Base-by-base conservation (phyloP, 2,797 vertebrate species). In the Kryptopterus vitreolus region DNA sequence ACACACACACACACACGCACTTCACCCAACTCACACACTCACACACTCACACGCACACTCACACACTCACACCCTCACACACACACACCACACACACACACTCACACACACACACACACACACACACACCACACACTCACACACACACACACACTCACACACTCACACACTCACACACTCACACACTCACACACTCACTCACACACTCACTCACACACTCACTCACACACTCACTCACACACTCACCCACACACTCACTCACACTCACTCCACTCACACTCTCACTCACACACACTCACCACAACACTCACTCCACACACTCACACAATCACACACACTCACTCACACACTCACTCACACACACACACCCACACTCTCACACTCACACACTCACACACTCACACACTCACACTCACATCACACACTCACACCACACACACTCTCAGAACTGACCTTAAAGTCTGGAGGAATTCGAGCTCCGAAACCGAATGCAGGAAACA, bases 401-500 rank as follows among this genome's bases (percentile, higher is more conserved):
- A 75, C 73, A 75, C 35, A 58, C 13, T 43, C 55, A 73, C 38
- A 48, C 24, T 24, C 68, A 50, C 1, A 3, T 69, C n/a, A n/a
- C 55, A 73, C 38, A 48, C 24, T 24, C 68, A 50, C 1, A 3
- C 63, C 55, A 73, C 38, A 48, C 24, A 46, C 68, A 50, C 1
- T 1, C 63, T 24, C 2, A 74, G 22, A 48, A 79, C 68, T 89
- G 91, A 96, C 95, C 95, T 96, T 94, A 26, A 92, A 96, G 88
- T 96, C 93, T 0, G 95, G 95, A 58, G 95, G 95, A 74, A 95
- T 94, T 82, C 87, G 92, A 80, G 95, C 95, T 0, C 95, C 95
- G 22, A 96, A 96, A 73, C 95, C 95, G 3, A 95, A 96, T 0
- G 95, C 95, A 0, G 95, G 95, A 79, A 96, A 96, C 90, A 93